These are phyloP conservation scores for Dasyornis broadbenti DNA, from an alignment of 2,113 vertebrate genomes.

Conservation along the genomic window DNA sequence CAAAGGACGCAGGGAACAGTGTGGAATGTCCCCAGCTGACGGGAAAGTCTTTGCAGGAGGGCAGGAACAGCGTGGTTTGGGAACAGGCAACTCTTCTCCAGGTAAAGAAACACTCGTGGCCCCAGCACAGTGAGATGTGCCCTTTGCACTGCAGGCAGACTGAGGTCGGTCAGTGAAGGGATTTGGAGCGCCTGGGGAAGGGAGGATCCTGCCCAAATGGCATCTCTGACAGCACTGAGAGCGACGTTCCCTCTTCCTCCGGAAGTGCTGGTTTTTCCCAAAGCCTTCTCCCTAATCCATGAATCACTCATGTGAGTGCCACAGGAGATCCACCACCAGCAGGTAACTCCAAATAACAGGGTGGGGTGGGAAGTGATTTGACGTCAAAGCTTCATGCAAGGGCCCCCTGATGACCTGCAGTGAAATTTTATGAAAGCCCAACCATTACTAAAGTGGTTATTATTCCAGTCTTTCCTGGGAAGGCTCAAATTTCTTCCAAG, in stretches of 20 bases:
- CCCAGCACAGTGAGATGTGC: rapidly evolving
- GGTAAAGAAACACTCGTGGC: background rate
- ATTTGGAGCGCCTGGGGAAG: background rate
- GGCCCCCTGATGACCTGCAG: background rate
- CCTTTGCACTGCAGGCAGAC: background rate
- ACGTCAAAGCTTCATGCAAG: background rate
- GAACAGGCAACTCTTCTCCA: background rate
- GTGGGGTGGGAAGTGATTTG: background rate
- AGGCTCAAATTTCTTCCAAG: background rate
- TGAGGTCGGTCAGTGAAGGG: background rate
- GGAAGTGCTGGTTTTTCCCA: background rate
- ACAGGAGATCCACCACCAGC: background rate
- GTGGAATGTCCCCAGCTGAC: background rate
- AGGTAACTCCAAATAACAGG: background rate
- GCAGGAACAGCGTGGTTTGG: background rate
- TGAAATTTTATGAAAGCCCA: background rate
- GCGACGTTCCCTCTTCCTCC: background rate
- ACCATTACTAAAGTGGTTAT: background rate
- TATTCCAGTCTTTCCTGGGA: background rate
- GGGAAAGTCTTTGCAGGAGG: background rate
- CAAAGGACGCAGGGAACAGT: background rate
- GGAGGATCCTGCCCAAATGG: background rate
- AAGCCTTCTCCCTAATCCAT: background rate
- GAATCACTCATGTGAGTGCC: background rate
- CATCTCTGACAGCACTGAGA: background rate